Percentiles rank a stretch among this genome's conserved stretches.
Conservation (phyloP, 2,888 invertebrate genomes). For the Patella ulyssiponensis region DNA sequence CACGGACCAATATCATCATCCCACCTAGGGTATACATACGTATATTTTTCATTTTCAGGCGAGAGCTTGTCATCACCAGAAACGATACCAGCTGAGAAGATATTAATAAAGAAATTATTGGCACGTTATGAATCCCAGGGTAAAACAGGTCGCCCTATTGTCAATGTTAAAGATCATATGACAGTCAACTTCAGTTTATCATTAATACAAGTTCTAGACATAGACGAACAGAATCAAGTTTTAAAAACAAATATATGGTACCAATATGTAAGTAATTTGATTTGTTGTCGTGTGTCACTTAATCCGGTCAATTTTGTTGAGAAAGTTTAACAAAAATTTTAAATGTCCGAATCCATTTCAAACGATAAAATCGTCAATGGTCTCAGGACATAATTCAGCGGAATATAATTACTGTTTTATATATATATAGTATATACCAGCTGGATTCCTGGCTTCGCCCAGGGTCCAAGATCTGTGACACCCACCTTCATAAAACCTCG, state of each 20-base stretch:
- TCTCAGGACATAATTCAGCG: too few relatives aligned
- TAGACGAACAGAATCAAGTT: constrained; percentile 65
- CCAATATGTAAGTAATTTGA: constrained; percentile 56
- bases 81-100: constrained; percentile 60
- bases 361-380: too few relatives aligned
- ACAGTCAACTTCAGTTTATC: constrained; percentile 60
- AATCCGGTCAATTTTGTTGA: too few relatives aligned
- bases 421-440: too few relatives aligned
- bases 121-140: constrained; percentile 54
- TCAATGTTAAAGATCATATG: constrained; percentile 52
- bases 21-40: too few relatives aligned
- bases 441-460: too few relatives aligned
- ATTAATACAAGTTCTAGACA: constrained; percentile 62
- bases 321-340: too few relatives aligned
- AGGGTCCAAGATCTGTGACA: too few relatives aligned
- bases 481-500: too few relatives aligned
- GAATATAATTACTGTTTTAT: too few relatives aligned
- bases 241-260: constrained; percentile 64
- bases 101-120: constrained; percentile 63
- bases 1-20: too few relatives aligned
- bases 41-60: background rate
- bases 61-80: constrained; percentile 8
- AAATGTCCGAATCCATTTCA: too few relatives aligned
- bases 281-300: background rate
- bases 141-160: constrained; percentile 58